Evolutionary conservation across 1,140 invertebrate genomes (phyloP), one percentile per base, ranked within the genome.

Genomic region (Drosophila sulfurigaster): DNA sequence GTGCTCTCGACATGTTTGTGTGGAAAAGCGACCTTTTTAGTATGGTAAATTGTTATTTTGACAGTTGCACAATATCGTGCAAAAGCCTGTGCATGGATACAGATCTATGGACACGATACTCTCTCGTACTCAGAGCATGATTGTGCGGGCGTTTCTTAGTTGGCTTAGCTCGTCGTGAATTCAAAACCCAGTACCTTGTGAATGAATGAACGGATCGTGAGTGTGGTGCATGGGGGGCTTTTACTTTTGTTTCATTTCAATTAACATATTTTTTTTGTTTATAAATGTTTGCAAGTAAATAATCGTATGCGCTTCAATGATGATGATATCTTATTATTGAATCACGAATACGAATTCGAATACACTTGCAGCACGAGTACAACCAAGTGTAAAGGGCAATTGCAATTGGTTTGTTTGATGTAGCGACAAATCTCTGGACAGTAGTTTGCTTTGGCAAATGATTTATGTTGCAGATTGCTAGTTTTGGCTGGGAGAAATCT

Each of bases 51-150:
- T 76, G 81, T 68, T 88, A 79, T 81, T 88, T 89, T 81, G 86
- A 89, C 85, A 88, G 88, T 88, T 88, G 78, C 81, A 89, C 83
- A 89, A 88, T 81, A 75, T 81, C 85, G 85, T 88, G 85, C 85
- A 85, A 58, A 25, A 75, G 62, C 57, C 68, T 70, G 77, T 38
- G 25, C n/a, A 46, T 15, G 78, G 85, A 89, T 82, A 88, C 70
- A 67, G 66, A 88, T 88, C 85, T 90, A 38, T 63, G 43, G 78
- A 82, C 85, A 88, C 85, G 85, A 75, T 67, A 72, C 69, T 5
- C 57, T 20, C 60, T 45, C 3, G 11, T 28, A 58, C 77, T 63
- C 65, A 57, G 62, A 68, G 43, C 69, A 25, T 51, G 35, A 43
- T 30, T 78, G 70, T 74, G 70, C 70, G 70, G 75, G 70, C 75